phyloP scores from a whole-genome alignment of 2,113 vertebrate species.

The Pseudonaja textilis region DNA sequence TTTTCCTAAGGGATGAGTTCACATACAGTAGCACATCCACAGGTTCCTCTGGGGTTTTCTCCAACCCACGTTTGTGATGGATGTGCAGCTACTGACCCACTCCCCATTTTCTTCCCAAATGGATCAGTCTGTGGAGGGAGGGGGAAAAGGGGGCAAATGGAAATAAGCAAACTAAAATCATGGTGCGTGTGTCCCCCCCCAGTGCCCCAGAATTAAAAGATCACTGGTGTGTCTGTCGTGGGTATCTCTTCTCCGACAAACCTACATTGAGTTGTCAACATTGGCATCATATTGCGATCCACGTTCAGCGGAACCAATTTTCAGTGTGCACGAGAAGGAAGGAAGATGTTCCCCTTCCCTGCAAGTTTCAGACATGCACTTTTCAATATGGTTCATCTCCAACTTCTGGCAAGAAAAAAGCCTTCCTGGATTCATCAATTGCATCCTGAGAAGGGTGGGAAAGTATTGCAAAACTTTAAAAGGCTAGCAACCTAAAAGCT shows the following conservation, averaged over 20 bases:
- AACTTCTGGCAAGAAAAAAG: neutral
- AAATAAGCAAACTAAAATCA: neutral
- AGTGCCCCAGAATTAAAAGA: neutral
- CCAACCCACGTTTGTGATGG: neutral
- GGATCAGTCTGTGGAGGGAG: neutral
- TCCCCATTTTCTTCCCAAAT: neutral
- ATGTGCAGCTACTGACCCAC: neutral
- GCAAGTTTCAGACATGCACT: neutral
- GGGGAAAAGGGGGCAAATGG: neutral
- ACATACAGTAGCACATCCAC: neutral
- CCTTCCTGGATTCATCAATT: neutral
- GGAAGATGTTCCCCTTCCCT: neutral
- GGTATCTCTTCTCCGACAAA: neutral
- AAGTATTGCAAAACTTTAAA: neutral
- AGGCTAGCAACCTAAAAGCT: neutral
- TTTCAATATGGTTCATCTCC: neutral
- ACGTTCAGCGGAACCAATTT: neutral
- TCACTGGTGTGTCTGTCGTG: neutral
- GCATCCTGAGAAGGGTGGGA: neutral
- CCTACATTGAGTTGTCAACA: neutral
- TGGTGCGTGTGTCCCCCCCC: too few relatives aligned
- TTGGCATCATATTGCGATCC: neutral
- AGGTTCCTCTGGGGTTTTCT: neutral
- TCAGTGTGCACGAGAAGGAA: neutral
- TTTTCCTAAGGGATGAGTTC: neutral